Evolutionary conservation across 2,888 invertebrate species (phyloP).

Genomic region (Synanthedon andrenaeformis): DNA sequence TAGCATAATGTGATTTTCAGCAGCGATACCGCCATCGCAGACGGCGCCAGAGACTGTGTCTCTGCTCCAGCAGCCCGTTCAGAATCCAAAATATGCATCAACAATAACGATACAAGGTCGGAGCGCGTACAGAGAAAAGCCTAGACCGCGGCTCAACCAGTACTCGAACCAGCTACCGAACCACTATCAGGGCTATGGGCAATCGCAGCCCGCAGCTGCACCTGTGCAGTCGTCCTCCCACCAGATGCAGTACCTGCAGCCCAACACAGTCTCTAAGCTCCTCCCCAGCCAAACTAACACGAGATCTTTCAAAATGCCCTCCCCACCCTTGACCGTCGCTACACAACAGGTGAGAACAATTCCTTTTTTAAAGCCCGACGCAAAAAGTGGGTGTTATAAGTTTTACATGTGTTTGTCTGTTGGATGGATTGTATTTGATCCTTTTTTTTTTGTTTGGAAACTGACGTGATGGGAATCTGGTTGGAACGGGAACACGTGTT

Average conservation of each 20-base stretch:
- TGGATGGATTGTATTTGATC: no score
- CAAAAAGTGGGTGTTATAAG: no score
- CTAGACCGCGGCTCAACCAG: slow-evolving; percentile 34
- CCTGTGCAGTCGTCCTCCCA: slow-evolving; percentile 12
- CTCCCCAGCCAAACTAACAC: slow-evolving; percentile 17
- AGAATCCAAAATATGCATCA: slow-evolving; percentile 46
- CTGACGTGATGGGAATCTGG: no score
- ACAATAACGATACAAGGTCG: slow-evolving; percentile 46
- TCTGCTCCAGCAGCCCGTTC: slow-evolving; percentile 53
- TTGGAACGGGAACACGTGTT: no score
- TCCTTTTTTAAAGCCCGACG: no score
- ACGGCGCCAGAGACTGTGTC: slow-evolving; percentile 65
- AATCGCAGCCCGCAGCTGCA: background rate
- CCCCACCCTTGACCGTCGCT: slow-evolving; percentile 44
- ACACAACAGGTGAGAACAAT: slow-evolving; percentile 35
- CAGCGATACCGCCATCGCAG: slow-evolving; percentile 55
- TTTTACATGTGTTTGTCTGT: no score
- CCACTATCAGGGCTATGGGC: slow-evolving; percentile 37
- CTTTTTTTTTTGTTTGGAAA: no score
- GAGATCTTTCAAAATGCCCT: slow-evolving; percentile 60
- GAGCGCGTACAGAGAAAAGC: slow-evolving; percentile 48
- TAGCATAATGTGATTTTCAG: background rate
- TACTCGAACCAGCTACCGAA: slow-evolving; percentile 25
- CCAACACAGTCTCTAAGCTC: slow-evolving; percentile 32
- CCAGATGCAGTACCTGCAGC: slow-evolving; percentile 49